A percentile compares a stretch with the other conserved stretches of the same genome.
Evolutionary conservation across 2,113 vertebrate species (phyloP).

Genomic region (Azemiops feae): DNA sequence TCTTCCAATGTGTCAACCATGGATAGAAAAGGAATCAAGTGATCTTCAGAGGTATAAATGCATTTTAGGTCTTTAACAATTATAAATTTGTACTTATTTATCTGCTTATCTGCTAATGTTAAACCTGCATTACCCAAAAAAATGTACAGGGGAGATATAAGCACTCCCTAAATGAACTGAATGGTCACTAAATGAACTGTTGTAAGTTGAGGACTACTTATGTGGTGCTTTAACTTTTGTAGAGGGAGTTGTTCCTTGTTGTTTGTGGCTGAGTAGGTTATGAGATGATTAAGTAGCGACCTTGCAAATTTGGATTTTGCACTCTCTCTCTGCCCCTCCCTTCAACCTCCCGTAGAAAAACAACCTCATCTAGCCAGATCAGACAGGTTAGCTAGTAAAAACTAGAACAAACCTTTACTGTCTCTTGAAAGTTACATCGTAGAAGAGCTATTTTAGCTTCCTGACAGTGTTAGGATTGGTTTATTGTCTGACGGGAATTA

Average conservation of each 20-base stretch:
- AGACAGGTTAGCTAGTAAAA: slow-evolving; percentile 19
- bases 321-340: not conserved
- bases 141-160: not conserved
- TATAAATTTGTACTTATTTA: not conserved
- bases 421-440: slow-evolving; percentile 30
- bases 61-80: not conserved
- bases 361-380: slow-evolving; percentile 43
- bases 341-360: slow-evolving; percentile 24
- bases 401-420: slow-evolving; percentile 27
- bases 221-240: not conserved
- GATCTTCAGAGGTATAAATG: not conserved
- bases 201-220: not conserved
- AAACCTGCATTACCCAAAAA: slow-evolving; percentile 21
- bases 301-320: not conserved
- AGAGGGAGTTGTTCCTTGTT: slow-evolving; percentile 11
- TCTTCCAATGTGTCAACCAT: not conserved
- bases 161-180: not conserved
- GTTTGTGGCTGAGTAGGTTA: slow-evolving; percentile 34
- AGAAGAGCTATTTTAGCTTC: slow-evolving; percentile 25
- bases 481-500: slow-evolving; percentile 36
- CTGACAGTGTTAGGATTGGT: not conserved
- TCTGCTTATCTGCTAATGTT: slow-evolving; percentile 20
- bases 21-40: not conserved
- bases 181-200: not conserved
- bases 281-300: slow-evolving; percentile 12